These are phyloP conservation scores for Lasioglossum malachurum DNA, from an alignment of 2,888 invertebrate genomes.

Conservation along the genomic window DNA sequence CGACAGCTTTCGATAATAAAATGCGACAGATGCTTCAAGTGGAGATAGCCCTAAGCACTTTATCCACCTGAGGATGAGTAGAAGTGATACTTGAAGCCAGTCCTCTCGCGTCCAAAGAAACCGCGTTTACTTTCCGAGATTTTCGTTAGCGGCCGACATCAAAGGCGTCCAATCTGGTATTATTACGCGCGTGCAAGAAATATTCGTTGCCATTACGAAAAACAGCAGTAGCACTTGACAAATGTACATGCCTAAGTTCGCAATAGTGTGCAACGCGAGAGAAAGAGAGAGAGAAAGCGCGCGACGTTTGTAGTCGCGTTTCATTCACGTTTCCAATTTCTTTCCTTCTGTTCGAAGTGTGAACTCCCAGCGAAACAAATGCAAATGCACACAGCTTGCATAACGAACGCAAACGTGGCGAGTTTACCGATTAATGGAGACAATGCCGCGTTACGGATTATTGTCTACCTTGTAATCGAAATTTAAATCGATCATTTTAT, in stretches of 20 bases:
- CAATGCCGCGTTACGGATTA: neutral
- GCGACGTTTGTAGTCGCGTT: neutral
- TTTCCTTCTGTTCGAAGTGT: neutral
- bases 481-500: neutral
- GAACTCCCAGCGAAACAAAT: neutral
- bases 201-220: no score
- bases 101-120: neutral
- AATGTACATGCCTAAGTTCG: neutral
- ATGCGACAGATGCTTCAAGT: neutral
- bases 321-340: neutral
- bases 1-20: neutral
- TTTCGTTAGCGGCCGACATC: neutral
- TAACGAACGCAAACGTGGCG: neutral
- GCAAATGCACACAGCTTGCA: neutral
- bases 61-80: neutral
- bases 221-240: neutral
- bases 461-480: neutral
- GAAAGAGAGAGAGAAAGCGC: neutral
- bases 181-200: neutral
- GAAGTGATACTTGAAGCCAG: neutral
- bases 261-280: neutral
- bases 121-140: neutral
- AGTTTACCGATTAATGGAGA: neutral
- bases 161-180: neutral
- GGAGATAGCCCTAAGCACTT: neutral